Evolutionary conservation across 2,888 invertebrate species (phyloP).

Genomic region (Lypha dubia): DNA sequence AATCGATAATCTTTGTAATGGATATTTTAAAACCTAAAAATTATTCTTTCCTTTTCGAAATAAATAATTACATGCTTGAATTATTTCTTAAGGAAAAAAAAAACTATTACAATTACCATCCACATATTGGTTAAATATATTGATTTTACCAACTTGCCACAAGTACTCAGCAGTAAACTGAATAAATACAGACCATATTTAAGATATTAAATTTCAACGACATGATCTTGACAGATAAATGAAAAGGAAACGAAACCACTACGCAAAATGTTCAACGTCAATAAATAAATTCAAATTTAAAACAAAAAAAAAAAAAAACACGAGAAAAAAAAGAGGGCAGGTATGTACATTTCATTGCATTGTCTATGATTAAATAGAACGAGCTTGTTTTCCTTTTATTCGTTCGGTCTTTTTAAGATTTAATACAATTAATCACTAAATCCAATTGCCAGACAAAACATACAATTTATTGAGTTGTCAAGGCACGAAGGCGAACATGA

Average conservation of each 20-base stretch:
- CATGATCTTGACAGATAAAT: slow-evolving; percentile 46
- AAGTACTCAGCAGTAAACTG: slow-evolving; percentile 13
- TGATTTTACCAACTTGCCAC: slow-evolving; percentile 32
- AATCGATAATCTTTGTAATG: neutral
- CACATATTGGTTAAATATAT: slow-evolving; percentile 15
- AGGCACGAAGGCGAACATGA: slow-evolving; percentile 67
- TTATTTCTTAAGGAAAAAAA: slow-evolving; percentile 22
- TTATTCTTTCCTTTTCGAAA: slow-evolving; percentile 2
- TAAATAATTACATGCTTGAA: slow-evolving; percentile 44
- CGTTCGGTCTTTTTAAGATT: slow-evolving; percentile 45
- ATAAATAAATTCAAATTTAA: slow-evolving; percentile 50
- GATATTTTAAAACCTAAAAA: slow-evolving; percentile 14
- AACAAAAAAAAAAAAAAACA: no score
- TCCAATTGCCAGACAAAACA: slow-evolving; percentile 71
- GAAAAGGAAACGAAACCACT: slow-evolving; percentile 40
- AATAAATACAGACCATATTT: slow-evolving; percentile 54
- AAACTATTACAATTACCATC: slow-evolving; percentile 25
- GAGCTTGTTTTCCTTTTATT: slow-evolving; percentile 7
- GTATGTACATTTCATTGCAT: slow-evolving; percentile 59
- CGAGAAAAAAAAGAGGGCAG: slow-evolving; percentile 40
- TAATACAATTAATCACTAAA: slow-evolving; percentile 71
- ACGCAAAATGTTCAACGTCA: slow-evolving; percentile 55
- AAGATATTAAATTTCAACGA: slow-evolving; percentile 62
- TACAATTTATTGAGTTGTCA: slow-evolving; percentile 73
- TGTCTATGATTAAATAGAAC: slow-evolving; percentile 32